Evolutionary conservation across 2,113 vertebrate genomes (phyloP).

Genomic region (Nycticebus coucang): DNA sequence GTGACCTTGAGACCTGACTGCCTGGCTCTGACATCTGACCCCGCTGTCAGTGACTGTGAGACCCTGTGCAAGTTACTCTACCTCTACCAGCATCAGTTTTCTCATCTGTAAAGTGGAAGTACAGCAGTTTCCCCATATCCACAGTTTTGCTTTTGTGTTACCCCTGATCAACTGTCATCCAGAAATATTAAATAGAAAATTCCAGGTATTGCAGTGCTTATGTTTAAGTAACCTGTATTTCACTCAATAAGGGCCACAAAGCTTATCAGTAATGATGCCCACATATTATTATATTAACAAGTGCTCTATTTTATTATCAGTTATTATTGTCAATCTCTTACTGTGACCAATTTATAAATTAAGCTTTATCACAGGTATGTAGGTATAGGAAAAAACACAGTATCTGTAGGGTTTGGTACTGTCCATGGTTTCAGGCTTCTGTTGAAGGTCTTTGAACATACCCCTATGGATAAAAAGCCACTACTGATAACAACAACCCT

Average conservation of each 20-base stretch:
- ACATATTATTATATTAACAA: neutral
- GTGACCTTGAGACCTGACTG: neutral
- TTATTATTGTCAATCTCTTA: neutral
- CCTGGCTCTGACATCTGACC: neutral
- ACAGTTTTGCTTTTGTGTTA: neutral
- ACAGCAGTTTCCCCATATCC: neutral
- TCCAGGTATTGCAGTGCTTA: neutral
- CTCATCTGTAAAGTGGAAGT: neutral
- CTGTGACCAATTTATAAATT: neutral
- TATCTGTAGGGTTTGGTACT: neutral
- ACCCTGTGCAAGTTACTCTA: neutral
- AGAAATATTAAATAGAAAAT: neutral
- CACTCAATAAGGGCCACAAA: neutral
- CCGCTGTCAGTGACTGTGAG: neutral
- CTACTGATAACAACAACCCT: neutral
- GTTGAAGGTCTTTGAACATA: neutral
- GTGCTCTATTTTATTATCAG: neutral
- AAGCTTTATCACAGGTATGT: neutral
- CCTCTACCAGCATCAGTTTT: neutral
- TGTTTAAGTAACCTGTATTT: neutral
- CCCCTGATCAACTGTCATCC: neutral
- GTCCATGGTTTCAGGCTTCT: neutral
- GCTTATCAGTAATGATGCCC: neutral
- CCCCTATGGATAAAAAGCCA: neutral
- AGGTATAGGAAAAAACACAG: neutral